Percentiles rank a stretch among this genome's conserved stretches.
Evolutionary conservation across 2,888 invertebrate species (phyloP).

Genomic region (Galeruca laticollis): DNA sequence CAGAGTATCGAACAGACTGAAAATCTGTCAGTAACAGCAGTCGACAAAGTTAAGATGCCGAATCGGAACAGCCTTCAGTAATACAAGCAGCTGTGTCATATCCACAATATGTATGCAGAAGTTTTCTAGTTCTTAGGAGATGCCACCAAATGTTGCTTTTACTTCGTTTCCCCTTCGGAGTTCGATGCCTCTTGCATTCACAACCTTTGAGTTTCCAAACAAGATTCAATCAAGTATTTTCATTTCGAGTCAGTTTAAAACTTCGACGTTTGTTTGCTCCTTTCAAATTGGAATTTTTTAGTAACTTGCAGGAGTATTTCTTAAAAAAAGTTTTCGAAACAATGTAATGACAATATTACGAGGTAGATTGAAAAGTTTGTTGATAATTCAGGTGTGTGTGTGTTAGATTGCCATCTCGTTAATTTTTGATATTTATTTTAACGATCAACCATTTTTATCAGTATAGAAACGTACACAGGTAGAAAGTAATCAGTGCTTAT

Average conservation of each 20-base stretch:
- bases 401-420: too few relatives aligned
- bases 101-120: slow-evolving; percentile 12
- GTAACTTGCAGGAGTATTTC: not conserved
- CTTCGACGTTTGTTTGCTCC: slow-evolving; percentile 2
- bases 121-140: slow-evolving; percentile 6
- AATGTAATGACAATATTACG: not conserved
- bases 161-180: not conserved
- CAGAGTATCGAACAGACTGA: not conserved
- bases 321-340: not conserved
- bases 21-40: slow-evolving; percentile 9
- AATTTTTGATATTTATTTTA: too few relatives aligned
- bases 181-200: slow-evolving; percentile 1
- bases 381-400: not conserved
- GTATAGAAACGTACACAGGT: too few relatives aligned
- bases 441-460: too few relatives aligned
- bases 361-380: not conserved
- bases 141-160: slow-evolving; percentile 4
- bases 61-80: not conserved
- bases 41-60: slow-evolving; percentile 5
- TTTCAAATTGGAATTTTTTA: not conserved
- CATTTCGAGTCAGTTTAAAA: not conserved
- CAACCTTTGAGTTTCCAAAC: slow-evolving; percentile 2
- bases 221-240: slow-evolving; percentile 5
- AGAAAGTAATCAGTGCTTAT: too few relatives aligned
- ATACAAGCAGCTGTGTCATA: slow-evolving; percentile 10